phyloP scores from a whole-genome alignment of 2,797 vertebrate genomes.

The Taenioides sp. region DNA sequence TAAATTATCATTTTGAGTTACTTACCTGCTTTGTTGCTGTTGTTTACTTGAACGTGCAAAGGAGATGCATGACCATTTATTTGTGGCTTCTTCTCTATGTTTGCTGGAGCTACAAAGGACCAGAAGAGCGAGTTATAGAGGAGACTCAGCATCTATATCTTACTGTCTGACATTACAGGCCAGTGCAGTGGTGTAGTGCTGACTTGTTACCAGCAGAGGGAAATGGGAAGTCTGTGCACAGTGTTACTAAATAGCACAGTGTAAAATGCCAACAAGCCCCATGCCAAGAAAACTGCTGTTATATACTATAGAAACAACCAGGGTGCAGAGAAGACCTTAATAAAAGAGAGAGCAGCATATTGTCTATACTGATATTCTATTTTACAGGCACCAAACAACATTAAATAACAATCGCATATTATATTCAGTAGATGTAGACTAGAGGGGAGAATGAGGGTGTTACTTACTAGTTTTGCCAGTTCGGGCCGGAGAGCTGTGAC shows the following conservation, averaged over 20 bases:
- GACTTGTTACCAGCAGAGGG: conserved; percentile 46
- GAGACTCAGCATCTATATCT: conserved; percentile 24
- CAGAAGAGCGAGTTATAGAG: conserved; percentile 24
- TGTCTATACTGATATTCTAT: not conserved
- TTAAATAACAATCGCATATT: not conserved
- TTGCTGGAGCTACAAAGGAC: conserved; percentile 56
- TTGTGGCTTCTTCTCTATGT: conserved; percentile 71
- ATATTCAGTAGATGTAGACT: conserved; percentile 16
- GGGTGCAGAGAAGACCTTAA: conserved; percentile 26
- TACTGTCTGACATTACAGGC: not conserved
- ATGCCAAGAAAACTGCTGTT: conserved; percentile 53
- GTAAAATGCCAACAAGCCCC: conserved; percentile 46
- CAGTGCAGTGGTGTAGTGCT: conserved; percentile 28
- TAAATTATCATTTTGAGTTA: conserved; percentile 14
- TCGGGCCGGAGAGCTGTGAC: conserved; percentile 68
- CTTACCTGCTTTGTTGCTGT: conserved; percentile 74
- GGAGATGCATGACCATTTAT: conserved; percentile 78
- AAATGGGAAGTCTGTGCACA: conserved; percentile 10
- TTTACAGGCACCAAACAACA: not conserved
- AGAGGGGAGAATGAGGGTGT: conserved; percentile 15
- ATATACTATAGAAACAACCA: conserved; percentile 17
- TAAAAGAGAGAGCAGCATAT: conserved; percentile 16
- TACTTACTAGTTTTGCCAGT: conserved; percentile 74
- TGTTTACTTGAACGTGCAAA: conserved; percentile 59
- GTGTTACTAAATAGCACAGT: conserved; percentile 30